Evolutionary conservation across 2,113 vertebrate genomes (phyloP).

Genomic region (Isichthys henryi): DNA sequence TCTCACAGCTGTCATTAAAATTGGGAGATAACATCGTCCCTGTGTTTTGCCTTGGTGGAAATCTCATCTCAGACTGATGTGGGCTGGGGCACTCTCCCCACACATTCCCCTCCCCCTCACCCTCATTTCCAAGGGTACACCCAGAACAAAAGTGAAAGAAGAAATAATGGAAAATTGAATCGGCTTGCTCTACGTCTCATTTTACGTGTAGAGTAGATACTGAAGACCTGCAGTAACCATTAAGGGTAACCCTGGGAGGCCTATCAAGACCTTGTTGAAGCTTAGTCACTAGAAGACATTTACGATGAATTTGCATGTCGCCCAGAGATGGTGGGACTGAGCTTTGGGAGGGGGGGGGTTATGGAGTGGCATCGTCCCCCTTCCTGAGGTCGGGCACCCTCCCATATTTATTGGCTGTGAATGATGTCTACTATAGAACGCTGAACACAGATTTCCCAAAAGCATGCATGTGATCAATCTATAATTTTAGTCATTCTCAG

Average conservation of each 20-base stretch:
- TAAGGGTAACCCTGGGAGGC: neutral
- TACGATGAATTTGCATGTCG: neutral
- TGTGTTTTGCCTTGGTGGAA: neutral
- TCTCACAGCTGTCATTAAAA: constrained; percentile 15
- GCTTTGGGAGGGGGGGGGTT: neutral
- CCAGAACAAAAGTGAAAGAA: neutral
- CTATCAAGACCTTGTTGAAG: neutral
- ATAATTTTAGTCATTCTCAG: neutral
- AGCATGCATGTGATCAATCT: neutral
- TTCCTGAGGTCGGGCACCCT: neutral
- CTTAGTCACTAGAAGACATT: neutral
- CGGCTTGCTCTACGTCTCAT: neutral
- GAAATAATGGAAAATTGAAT: neutral
- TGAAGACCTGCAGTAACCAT: neutral
- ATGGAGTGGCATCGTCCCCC: neutral
- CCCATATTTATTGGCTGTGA: neutral
- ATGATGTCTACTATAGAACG: neutral
- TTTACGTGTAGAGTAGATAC: neutral
- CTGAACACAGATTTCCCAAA: neutral
- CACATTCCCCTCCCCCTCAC: neutral
- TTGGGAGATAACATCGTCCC: neutral
- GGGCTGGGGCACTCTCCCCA: neutral
- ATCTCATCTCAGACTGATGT: neutral
- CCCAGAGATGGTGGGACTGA: neutral
- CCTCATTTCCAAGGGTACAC: neutral